Evolutionary conservation across 2,113 vertebrate genomes (phyloP).

Genomic region (Aptenodytes patagonicus): DNA sequence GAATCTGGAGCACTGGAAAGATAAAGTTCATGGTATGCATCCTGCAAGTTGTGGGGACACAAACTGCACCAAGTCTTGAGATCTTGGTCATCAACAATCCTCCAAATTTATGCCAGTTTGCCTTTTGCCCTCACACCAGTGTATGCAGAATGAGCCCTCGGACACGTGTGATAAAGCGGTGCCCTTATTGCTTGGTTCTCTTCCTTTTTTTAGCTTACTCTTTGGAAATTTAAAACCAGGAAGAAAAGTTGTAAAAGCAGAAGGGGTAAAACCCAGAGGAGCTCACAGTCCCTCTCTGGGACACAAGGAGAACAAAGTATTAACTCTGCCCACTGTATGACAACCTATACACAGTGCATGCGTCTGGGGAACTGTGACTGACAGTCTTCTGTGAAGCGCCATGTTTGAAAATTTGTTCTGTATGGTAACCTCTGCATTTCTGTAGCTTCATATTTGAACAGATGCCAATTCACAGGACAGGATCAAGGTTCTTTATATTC

Average conservation of each 20-base stretch:
- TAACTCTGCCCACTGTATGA: not conserved
- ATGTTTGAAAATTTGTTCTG: conserved; percentile 8
- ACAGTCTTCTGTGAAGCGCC: not conserved
- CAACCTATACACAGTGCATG: not conserved
- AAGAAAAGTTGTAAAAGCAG: not conserved
- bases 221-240: not conserved
- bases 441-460: not conserved
- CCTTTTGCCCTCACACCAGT: not conserved
- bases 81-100: not conserved
- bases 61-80: not conserved
- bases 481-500: not conserved
- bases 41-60: not conserved
- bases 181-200: not conserved
- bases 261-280: not conserved
- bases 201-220: not conserved
- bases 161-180: accelerated
- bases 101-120: not conserved
- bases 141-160: not conserved
- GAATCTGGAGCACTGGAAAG: not conserved
- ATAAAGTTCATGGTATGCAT: not conserved
- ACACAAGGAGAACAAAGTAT: not conserved
- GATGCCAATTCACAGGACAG: not conserved
- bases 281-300: not conserved
- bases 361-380: not conserved
- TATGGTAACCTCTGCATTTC: not conserved